These are phyloP conservation scores for Phaedon cochleariae DNA, from an alignment of 2,888 invertebrate species.

Conservation along the genomic window DNA sequence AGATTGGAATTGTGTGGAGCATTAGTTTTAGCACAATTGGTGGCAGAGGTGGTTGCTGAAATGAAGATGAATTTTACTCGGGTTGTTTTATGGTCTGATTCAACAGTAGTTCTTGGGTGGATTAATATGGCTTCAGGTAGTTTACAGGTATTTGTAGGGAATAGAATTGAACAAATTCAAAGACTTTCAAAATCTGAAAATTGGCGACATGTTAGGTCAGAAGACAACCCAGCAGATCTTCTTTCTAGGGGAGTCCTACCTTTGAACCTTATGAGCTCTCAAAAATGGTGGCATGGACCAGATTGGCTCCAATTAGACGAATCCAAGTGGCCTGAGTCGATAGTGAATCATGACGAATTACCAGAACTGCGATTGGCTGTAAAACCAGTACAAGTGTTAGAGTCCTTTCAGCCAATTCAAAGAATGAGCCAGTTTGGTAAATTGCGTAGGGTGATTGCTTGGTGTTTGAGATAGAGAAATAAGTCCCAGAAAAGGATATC, in stretches of 20 bases:
- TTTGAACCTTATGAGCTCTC: not conserved
- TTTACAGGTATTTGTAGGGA: constrained; percentile 20
- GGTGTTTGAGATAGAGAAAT: not conserved
- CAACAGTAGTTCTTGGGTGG: constrained; percentile 23
- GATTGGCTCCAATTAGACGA: constrained; percentile 8
- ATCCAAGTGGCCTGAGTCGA: constrained; percentile 13
- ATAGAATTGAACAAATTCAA: constrained; percentile 26
- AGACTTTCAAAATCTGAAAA: not conserved
- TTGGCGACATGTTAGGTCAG: constrained; percentile 25
- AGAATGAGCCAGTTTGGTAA: not conserved
- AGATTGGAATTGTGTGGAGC: constrained; percentile 34
- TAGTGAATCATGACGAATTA: not conserved
- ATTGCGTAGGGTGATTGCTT: not conserved
- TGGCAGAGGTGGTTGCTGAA: too few relatives aligned
- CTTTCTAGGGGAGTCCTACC: constrained; percentile 17
- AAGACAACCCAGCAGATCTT: constrained; percentile 24
- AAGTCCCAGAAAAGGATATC: not conserved
- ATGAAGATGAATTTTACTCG: too few relatives aligned
- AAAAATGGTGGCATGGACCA: constrained; percentile 24
- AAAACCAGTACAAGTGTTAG: too few relatives aligned
- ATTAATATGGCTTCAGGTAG: not conserved
- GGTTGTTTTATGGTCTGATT: constrained; percentile 19
- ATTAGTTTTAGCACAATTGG: constrained; percentile 5
- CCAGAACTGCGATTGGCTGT: too few relatives aligned
- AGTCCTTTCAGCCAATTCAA: too few relatives aligned